Evolutionary conservation across 2,888 invertebrate genomes (phyloP).

Genomic region (Cosmia pyralina): DNA sequence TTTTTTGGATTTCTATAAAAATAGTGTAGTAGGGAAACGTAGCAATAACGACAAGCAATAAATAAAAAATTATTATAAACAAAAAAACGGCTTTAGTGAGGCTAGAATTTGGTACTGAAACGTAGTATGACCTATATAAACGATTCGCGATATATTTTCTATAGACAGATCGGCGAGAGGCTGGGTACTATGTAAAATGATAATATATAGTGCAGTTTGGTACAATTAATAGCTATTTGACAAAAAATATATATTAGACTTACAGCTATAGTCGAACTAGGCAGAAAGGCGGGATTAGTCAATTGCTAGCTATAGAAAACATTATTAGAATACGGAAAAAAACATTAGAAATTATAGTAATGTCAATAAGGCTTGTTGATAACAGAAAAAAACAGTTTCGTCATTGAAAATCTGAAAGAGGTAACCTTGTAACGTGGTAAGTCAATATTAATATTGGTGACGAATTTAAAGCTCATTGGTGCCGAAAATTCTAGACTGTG

Average conservation of each 20-base stretch:
- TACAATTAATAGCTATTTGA: slow-evolving; percentile 87
- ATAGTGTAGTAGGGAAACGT: slow-evolving; percentile 82
- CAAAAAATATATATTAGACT: slow-evolving; percentile 81
- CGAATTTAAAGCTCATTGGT: slow-evolving; percentile 90
- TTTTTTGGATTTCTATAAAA: slow-evolving; percentile 72
- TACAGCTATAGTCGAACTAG: slow-evolving; percentile 87
- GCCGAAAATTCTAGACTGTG: slow-evolving; percentile 90
- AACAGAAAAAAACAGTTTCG: slow-evolving; percentile 76
- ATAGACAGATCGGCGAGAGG: slow-evolving; percentile 80
- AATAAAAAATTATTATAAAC: slow-evolving; percentile 77
- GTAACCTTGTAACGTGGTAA: slow-evolving; percentile 76
- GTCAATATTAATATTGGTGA: slow-evolving; percentile 81
- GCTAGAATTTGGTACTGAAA: slow-evolving; percentile 88
- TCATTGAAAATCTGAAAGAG: slow-evolving; percentile 76
- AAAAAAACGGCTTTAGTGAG: slow-evolving; percentile 84
- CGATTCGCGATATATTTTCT: slow-evolving; percentile 87
- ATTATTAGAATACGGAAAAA: slow-evolving; percentile 79
- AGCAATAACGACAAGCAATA: slow-evolving; percentile 89
- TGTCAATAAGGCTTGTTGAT: slow-evolving; percentile 85
- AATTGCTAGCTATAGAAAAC: slow-evolving; percentile 89
- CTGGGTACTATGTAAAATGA: slow-evolving; percentile 80
- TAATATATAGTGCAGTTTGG: slow-evolving; percentile 79
- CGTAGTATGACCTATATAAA: slow-evolving; percentile 82
- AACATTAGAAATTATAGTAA: slow-evolving; percentile 76
- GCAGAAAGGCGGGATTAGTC: slow-evolving; percentile 86